Percentiles rank a stretch among this genome's conserved stretches.
These are phyloP conservation scores for Leptinotarsa juncta DNA, from an alignment of 2,888 invertebrate genomes.

Conservation along the genomic window DNA sequence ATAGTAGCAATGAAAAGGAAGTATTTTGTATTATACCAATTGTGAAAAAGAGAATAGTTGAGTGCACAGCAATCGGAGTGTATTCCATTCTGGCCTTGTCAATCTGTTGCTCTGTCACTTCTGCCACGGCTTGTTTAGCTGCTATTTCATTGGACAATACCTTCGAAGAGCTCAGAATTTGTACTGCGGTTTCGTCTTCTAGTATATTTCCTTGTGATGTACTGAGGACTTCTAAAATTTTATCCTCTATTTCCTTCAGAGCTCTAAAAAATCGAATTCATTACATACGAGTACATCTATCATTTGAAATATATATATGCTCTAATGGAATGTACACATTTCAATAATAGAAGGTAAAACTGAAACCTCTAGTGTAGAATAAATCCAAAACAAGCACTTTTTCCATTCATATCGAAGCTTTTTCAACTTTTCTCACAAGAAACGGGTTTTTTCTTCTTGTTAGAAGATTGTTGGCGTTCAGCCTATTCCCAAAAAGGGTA, in stretches of 20 bases:
- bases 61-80: constrained; percentile 90
- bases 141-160: constrained; percentile 90
- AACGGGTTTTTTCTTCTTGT: no score
- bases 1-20: not conserved
- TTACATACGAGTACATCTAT: not conserved
- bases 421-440: no score
- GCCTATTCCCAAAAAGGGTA: no score
- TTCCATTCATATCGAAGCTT: no score
- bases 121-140: constrained; percentile 89
- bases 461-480: no score
- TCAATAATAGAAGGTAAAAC: no score
- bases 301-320: no score
- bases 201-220: constrained; percentile 82
- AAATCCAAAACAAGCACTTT: no score
- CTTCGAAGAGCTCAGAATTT: constrained; percentile 91
- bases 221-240: constrained; percentile 84
- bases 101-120: constrained; percentile 90
- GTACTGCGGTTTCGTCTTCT: constrained; percentile 92
- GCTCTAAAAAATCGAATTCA: constrained; percentile 65
- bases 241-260: constrained; percentile 89
- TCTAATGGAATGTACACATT: no score
- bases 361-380: no score
- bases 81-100: constrained; percentile 87
- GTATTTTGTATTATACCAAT: constrained; percentile 71
- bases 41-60: constrained; percentile 91